phyloP scores from a whole-genome alignment of 2,888 invertebrate genomes.

The Glyphotaelius pellucidus region DNA sequence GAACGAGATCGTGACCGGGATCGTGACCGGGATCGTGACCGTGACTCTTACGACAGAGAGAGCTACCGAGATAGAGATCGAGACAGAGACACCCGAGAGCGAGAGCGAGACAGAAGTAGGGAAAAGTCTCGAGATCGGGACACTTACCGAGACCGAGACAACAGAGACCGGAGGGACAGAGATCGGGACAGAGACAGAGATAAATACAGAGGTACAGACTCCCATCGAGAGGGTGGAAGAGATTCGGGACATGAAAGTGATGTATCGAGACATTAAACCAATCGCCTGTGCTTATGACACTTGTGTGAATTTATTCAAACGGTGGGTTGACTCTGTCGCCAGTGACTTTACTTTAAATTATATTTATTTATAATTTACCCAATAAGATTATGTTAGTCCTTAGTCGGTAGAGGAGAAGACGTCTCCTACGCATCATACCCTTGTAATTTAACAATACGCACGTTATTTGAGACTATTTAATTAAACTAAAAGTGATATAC shows the following conservation, averaged over 20 bases:
- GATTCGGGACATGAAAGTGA: slow-evolving; percentile 78
- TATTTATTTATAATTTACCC: slow-evolving; percentile 61
- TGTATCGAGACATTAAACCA: slow-evolving; percentile 73
- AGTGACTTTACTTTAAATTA: slow-evolving; percentile 52
- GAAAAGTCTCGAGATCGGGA: slow-evolving; percentile 56
- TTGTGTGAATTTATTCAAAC: slow-evolving; percentile 8
- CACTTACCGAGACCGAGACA: slow-evolving; percentile 54
- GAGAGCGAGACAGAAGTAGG: slow-evolving; percentile 52
- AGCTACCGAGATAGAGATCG: slow-evolving; percentile 67
- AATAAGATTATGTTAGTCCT: slow-evolving; percentile 23
- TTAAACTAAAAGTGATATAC: slow-evolving; percentile 42
- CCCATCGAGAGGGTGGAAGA: slow-evolving; percentile 72
- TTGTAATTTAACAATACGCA: slow-evolving; percentile 42
- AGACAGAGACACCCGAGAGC: slow-evolving; percentile 66
- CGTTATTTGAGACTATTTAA: slow-evolving; percentile 34
- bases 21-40: slow-evolving; percentile 66
- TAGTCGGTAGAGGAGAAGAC: slow-evolving; percentile 30
- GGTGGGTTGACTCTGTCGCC: slow-evolving; percentile 14
- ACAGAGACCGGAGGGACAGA: slow-evolving; percentile 29
- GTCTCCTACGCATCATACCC: slow-evolving; percentile 1
- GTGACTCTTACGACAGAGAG: slow-evolving; percentile 67
- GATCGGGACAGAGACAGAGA: slow-evolving; percentile 69
- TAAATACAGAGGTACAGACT: slow-evolving; percentile 70
- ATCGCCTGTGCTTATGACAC: slow-evolving; percentile 50
- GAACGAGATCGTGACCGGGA: slow-evolving; percentile 67